Conservation (phyloP, 1,140 invertebrate species). For the Dolichoris vasculosae region DNA sequence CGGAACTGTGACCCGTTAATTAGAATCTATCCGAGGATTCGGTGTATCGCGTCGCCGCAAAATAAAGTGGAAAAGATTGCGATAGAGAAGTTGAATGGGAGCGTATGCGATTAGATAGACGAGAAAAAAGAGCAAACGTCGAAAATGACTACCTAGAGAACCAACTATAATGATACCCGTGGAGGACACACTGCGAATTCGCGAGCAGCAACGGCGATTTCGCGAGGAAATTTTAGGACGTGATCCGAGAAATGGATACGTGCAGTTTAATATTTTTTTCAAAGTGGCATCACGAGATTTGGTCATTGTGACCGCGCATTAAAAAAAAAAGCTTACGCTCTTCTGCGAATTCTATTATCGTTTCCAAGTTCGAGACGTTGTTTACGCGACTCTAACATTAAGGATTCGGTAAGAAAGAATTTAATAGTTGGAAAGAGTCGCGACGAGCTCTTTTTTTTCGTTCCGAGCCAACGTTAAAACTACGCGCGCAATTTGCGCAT, state of each 20-base stretch:
- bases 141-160: slow-evolving; percentile 49
- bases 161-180: slow-evolving; percentile 27
- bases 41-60: slow-evolving; percentile 15
- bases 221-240: slow-evolving; percentile 43
- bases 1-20: slow-evolving; percentile 5
- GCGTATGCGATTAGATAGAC: not conserved
- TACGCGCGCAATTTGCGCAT: too few species aligned
- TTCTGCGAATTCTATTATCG: not conserved
- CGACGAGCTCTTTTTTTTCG: too few species aligned
- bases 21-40: slow-evolving; percentile 22
- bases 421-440: too few species aligned
- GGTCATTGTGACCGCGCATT: not conserved
- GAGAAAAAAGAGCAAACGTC: slow-evolving; percentile 18
- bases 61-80: slow-evolving; percentile 11
- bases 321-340: not conserved
- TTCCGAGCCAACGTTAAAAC: too few species aligned
- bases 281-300: not conserved
- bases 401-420: not conserved
- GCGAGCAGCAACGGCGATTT: slow-evolving; percentile 27
- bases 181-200: slow-evolving; percentile 2
- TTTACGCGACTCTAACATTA: not conserved
- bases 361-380: not conserved
- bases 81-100: not conserved
- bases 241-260: slow-evolving; percentile 20
- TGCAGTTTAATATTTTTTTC: slow-evolving; percentile 20